Conservation (phyloP, 2,888 invertebrate species). For the Acanthoscelides obtectus region DNA sequence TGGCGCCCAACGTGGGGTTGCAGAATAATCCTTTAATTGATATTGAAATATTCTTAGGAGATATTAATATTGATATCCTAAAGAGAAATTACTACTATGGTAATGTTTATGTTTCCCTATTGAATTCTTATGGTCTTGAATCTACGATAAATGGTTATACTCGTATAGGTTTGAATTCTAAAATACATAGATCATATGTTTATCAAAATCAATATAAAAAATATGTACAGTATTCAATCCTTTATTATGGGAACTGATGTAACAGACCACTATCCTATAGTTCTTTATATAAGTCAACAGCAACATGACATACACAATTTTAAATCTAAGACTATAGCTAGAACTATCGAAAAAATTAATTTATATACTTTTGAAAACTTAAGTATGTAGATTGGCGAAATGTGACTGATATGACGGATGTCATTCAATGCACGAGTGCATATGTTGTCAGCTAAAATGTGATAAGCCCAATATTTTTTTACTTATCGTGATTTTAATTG, state of each 20-base stretch:
- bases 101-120: too few relatives aligned
- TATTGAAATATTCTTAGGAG: slow-evolving; percentile 6
- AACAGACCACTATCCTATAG: background rate
- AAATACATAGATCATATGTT: slow-evolving; percentile 6
- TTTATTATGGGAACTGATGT: background rate
- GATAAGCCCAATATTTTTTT: too few relatives aligned
- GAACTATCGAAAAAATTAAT: background rate
- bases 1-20: too few relatives aligned
- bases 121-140: background rate
- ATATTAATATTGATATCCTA: slow-evolving; percentile 5
- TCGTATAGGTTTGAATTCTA: background rate
- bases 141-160: background rate
- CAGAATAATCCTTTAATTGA: slow-evolving; percentile 1
- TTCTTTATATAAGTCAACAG: background rate
- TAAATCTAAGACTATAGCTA: too few relatives aligned
- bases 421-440: background rate
- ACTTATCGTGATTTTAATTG: too few relatives aligned
- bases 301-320: background rate
- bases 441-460: too few relatives aligned
- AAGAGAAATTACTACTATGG: too few relatives aligned
- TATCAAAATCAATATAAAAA: slow-evolving; percentile 3
- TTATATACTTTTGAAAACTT: background rate
- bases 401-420: background rate
- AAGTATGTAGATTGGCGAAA: background rate
- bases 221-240: background rate